Conservation (phyloP, 1,140 invertebrate genomes). For the Zeugodacus cucurbitae region DNA sequence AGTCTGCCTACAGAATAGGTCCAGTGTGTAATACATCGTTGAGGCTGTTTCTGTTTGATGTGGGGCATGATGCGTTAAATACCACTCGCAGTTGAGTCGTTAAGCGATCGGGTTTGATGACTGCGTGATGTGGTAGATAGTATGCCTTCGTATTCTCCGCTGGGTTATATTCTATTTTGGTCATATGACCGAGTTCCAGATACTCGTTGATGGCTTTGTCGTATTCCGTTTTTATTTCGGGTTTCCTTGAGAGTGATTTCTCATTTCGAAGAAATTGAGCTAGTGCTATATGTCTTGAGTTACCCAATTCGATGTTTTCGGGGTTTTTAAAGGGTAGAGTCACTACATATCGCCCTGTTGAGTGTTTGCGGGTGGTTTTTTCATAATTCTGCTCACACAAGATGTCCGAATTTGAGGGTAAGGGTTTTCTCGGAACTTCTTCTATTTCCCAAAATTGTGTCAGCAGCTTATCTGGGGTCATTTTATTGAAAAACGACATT, state of each 20-base stretch:
- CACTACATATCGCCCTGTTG: no score
- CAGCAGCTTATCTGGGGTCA: background rate
- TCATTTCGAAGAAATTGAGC: background rate
- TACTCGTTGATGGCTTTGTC: slow-evolving; percentile 40
- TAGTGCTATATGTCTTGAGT: background rate
- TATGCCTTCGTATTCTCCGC: slow-evolving; percentile 21
- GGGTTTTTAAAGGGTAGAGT: no score
- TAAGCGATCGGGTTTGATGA: slow-evolving; percentile 47
- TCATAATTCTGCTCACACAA: no score
- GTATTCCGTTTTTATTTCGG: slow-evolving; percentile 41
- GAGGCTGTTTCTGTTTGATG: slow-evolving; percentile 45
- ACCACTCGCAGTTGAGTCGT: slow-evolving; percentile 46
- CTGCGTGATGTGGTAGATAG: slow-evolving; percentile 56
- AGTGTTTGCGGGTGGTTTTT: no score
- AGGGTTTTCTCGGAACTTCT: no score
- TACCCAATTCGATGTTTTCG: no score
- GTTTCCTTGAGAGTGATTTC: background rate
- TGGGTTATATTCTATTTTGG: slow-evolving; percentile 45
- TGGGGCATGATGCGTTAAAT: slow-evolving; percentile 41
- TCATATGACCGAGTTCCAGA: slow-evolving; percentile 51
- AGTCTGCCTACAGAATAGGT: slow-evolving; percentile 40
- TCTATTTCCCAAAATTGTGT: background rate
- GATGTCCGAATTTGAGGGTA: no score
- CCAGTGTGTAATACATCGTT: slow-evolving; percentile 45
- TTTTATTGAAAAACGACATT: background rate